These are phyloP conservation scores for Zapornia atra DNA, from an alignment of 2,113 vertebrate species.

Conservation along the genomic window DNA sequence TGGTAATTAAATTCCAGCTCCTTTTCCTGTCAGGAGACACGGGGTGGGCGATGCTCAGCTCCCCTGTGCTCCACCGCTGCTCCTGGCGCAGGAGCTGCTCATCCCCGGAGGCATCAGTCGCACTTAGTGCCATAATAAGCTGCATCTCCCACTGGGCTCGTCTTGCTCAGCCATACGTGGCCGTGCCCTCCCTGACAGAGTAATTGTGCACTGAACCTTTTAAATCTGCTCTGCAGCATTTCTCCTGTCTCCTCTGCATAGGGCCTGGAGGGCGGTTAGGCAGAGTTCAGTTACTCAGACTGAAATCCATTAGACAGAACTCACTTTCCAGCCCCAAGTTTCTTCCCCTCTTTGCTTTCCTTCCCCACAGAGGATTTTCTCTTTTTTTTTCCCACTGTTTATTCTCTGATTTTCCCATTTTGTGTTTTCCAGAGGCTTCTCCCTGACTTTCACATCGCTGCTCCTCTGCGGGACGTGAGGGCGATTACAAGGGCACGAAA, in stretches of 20 bases:
- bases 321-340: background rate
- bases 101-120: rapidly evolving
- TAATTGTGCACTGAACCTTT: background rate
- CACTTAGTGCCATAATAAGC: background rate
- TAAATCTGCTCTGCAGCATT: rapidly evolving
- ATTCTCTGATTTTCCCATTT: background rate
- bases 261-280: rapidly evolving
- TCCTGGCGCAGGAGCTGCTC: background rate
- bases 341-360: background rate
- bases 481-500: background rate
- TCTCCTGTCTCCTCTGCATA: background rate
- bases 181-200: background rate
- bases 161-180: background rate
- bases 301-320: background rate
- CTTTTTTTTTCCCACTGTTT: background rate
- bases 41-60: background rate
- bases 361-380: background rate
- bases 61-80: background rate
- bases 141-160: background rate
- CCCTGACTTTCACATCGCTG: background rate
- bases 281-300: background rate
- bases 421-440: background rate
- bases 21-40: background rate
- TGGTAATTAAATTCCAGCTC: background rate
- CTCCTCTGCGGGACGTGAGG: background rate